These are phyloP conservation scores for Dasyornis broadbenti DNA, from an alignment of 2,113 vertebrate genomes.

Conservation along the genomic window DNA sequence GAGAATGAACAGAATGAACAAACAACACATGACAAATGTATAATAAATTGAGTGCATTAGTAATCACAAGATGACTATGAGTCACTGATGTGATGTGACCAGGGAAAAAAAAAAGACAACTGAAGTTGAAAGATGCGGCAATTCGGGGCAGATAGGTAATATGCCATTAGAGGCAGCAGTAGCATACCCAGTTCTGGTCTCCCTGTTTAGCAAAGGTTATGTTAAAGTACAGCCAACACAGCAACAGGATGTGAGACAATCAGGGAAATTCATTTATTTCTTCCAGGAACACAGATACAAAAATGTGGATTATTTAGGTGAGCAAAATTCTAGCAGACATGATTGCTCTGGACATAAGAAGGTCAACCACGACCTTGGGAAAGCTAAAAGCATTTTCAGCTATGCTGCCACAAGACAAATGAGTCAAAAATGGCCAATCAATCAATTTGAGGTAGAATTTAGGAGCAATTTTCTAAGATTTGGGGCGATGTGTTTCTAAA, in stretches of 20 bases:
- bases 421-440: background rate
- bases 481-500: background rate
- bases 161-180: background rate
- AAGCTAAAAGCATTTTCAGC: background rate
- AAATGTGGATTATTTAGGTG: background rate
- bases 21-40: background rate
- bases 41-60: background rate
- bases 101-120: background rate
- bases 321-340: background rate
- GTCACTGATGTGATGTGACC: background rate
- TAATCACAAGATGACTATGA: slow-evolving; percentile 24
- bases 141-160: background rate
- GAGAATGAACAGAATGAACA: background rate
- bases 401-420: background rate
- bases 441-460: background rate
- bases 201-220: background rate
- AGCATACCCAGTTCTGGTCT: background rate
- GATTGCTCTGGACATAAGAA: background rate
- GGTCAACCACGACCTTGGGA: background rate
- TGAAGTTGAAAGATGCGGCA: background rate
- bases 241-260: background rate
- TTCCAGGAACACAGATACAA: background rate
- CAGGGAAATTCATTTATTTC: background rate
- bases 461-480: background rate
- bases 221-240: background rate